Base-by-base conservation (phyloP, 1,140 invertebrate species). In the Drosophila melanica region DNA sequence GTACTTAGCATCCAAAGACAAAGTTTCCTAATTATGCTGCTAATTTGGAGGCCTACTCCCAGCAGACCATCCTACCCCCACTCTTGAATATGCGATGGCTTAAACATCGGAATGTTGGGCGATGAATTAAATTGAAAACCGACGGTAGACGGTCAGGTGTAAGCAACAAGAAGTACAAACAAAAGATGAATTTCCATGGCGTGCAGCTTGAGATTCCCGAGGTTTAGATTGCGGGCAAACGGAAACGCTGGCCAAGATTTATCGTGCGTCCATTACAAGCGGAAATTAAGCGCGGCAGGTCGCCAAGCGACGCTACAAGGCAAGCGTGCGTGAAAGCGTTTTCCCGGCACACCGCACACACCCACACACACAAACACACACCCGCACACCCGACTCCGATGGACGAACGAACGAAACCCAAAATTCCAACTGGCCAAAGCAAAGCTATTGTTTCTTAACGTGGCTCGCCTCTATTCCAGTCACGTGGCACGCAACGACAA, bases 271-370 rank as follows among this genome's bases (percentile, higher is more conserved):
- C 84, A 87, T 89, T 87, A 89, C 84, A 87, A 87, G 84, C 84
- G 84, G 84, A 87, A 87, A 87, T 87, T 89, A 89, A 87, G 84
- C 84, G 84, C 79, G 84, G 84, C 84, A 89, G 84, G 84, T 87
- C 80, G 73, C 66, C 79, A 54, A 39, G 58, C 11, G 16, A 39
- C 53, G 69, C 69, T 58, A 9, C 39, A 58, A 72, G 62, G 78
- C 78, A 82, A 81, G 82, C 82, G 82, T 87, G 82, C 82, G 79
- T 87, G 82, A 87, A 87, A 87, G 84, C 82, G 82, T 87, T 87
- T 87, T 79, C 75, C 82, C 84, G 84, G 79, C 75, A 33, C 18
- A n/a, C n/a, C 47, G 11, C 16, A 8, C 57, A 20, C 4, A 18
- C 27, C 42, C 7, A n/a, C 20, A 11, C n/a, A 37, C 4, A 11